Evolutionary conservation across 2,113 vertebrate species (phyloP), one percentile per base, ranked within the genome.

Genomic region (Cottus gobio): DNA sequence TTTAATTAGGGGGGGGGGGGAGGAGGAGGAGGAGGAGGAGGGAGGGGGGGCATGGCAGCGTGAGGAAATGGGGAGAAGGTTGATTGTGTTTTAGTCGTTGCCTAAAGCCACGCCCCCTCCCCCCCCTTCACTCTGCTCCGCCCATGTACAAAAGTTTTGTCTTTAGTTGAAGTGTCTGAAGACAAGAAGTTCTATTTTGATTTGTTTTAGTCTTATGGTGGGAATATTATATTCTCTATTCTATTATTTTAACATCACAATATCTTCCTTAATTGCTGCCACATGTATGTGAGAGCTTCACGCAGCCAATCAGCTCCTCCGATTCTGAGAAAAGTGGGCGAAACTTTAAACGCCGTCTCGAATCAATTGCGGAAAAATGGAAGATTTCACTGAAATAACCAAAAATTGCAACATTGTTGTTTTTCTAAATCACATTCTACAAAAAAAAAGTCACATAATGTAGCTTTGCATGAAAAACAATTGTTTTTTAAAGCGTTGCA

Each of bases 1-100:
- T 94, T 94, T 94, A 94, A 94, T 95, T 94, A 95, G 91, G 20
- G 63, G 69, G 76, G 50, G 66, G 88, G 87, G 87, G 86, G 69
- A 86, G 66, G n/a, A n/a, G n/a, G n/a, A n/a, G n/a, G n/a, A n/a
- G 87, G 87, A 86, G 87, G 69, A 85, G 63, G 71, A 74, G 48
- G 66, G 87, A 87, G 87, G 87, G 69, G 85, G 90, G 89, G 80
- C 75, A 58, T 79, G 37, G 77, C 79, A 39, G 87, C 75, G 61
- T 52, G 84, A 86, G 75, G 79, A 81, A 80, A 87, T 57, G 65
- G 58, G 72, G 72, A 88, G 84, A 86, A 80, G 89, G 83, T 74
- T 87, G 87, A 90, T 88, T 77, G 69, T 90, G 82, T 91, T 90
- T 89, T 92, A 89, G 92, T 87, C 84, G 67, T 83, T 87, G 85